Conservation (phyloP, 1,140 invertebrate species). For the Papilio polytes region DNA sequence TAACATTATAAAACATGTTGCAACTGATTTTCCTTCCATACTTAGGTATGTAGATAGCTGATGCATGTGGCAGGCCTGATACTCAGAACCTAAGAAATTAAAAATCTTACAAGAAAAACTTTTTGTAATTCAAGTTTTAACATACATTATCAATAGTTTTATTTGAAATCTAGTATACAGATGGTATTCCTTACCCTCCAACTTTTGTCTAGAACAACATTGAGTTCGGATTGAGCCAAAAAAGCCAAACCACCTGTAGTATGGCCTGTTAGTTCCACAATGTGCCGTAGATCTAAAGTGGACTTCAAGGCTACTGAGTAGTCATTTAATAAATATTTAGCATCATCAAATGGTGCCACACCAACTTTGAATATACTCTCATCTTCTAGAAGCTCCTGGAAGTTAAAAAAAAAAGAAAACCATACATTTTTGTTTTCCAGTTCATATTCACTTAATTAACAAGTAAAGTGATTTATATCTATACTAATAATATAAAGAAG, state of each 20-base stretch:
- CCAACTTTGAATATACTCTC: conserved; percentile 89
- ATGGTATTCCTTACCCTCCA: conserved; percentile 64
- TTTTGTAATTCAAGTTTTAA: neutral
- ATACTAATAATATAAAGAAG: neutral
- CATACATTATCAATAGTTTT: neutral
- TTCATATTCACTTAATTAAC: no score
- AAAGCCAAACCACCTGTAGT: conserved; percentile 85
- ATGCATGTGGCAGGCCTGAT: no score
- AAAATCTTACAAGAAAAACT: no score
- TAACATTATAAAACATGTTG: no score
- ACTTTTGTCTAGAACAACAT: conserved; percentile 87
- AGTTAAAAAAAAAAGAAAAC: conserved; percentile 48
- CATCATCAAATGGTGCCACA: conserved; percentile 89
- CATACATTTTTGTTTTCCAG: no score
- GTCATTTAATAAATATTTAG: conserved; percentile 87
- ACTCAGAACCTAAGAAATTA: no score
- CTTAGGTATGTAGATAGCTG: no score
- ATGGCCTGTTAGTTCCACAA: conserved; percentile 83
- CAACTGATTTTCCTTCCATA: no score
- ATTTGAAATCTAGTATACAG: neutral
- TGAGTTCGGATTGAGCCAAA: conserved; percentile 84
- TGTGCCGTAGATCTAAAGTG: conserved; percentile 89
- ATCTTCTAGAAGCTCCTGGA: conserved; percentile 84
- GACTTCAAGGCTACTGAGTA: conserved; percentile 87
- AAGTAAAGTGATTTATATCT: no score